Evolutionary conservation across 35 echinoderm and acorn worm species (phyloP).

Genomic region (Heliocidaris tuberculata): DNA sequence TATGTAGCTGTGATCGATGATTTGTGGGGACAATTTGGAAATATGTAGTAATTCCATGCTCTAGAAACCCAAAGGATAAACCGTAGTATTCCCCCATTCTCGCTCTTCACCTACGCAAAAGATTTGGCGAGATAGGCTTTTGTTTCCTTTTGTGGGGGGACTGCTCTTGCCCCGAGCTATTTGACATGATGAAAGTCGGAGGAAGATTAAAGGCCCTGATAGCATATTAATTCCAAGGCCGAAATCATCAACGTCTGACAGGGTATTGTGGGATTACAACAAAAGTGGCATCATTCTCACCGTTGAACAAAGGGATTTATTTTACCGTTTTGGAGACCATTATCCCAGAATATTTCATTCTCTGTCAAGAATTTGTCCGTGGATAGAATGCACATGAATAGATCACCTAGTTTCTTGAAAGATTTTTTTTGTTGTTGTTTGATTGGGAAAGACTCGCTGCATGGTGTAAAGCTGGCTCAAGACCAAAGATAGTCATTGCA

Average conservation of each 20-base stretch:
- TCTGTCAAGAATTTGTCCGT: not conserved
- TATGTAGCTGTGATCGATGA: not conserved
- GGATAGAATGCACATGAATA: not conserved
- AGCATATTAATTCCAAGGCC: not conserved
- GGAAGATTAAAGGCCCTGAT: not conserved
- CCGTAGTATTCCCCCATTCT: not conserved
- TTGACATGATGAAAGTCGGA: not conserved
- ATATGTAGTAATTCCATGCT: conserved; percentile 28
- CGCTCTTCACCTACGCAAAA: not conserved
- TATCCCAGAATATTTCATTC: not conserved
- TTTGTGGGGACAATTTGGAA: conserved; percentile 23
- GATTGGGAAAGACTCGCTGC: not conserved
- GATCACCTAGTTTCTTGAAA: not conserved
- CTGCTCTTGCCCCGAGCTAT: not conserved
- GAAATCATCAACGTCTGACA: not conserved
- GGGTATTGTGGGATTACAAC: not conserved
- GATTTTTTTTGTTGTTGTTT: no score
- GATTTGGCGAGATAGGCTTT: not conserved
- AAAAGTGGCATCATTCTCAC: not conserved
- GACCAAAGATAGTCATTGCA: not conserved
- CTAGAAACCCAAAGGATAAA: not conserved
- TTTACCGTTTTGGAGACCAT: not conserved
- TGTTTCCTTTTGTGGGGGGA: not conserved
- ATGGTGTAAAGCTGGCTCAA: not conserved
- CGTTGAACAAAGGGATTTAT: not conserved